These are phyloP conservation scores for Andinoacara biseriatus DNA, from an alignment of 2,113 vertebrate species.

Conservation along the genomic window DNA sequence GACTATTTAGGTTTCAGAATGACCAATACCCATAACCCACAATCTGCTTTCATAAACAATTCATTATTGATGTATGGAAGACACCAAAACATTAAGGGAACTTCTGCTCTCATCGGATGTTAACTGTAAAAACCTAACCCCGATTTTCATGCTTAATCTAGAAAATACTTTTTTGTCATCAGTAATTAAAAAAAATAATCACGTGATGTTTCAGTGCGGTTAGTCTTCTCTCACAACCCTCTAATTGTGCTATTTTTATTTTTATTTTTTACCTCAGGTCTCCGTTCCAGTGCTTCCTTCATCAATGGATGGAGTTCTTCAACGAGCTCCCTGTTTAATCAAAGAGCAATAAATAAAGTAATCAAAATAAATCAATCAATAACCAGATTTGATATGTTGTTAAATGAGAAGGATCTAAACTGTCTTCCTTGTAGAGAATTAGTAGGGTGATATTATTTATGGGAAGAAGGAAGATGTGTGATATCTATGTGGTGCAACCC, in stretches of 20 bases:
- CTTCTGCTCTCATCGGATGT: background rate
- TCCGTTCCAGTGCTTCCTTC: conserved; percentile 97
- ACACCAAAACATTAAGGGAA: background rate
- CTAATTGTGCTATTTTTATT: background rate
- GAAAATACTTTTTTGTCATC: background rate
- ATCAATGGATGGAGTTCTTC: conserved; percentile 98
- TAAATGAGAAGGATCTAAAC: background rate
- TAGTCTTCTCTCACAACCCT: background rate
- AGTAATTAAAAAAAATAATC: no score
- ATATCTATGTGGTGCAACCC: conserved; percentile 3
- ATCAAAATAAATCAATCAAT: background rate
- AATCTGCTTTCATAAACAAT: background rate
- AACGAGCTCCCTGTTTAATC: conserved; percentile 88
- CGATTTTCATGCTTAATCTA: background rate
- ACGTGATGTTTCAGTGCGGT: background rate
- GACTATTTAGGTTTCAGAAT: background rate
- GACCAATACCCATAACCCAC: background rate
- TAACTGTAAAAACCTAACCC: background rate
- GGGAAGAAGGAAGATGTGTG: background rate
- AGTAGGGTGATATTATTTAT: background rate
- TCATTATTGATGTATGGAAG: background rate
- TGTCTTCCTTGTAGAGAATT: background rate
- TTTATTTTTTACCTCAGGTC: conserved; percentile 90
- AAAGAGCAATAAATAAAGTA: background rate
- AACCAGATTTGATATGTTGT: background rate